Evolutionary conservation across 2,797 vertebrate species (phyloP), one percentile per base, ranked within the genome.

Genomic region (Staurois parvus): DNA sequence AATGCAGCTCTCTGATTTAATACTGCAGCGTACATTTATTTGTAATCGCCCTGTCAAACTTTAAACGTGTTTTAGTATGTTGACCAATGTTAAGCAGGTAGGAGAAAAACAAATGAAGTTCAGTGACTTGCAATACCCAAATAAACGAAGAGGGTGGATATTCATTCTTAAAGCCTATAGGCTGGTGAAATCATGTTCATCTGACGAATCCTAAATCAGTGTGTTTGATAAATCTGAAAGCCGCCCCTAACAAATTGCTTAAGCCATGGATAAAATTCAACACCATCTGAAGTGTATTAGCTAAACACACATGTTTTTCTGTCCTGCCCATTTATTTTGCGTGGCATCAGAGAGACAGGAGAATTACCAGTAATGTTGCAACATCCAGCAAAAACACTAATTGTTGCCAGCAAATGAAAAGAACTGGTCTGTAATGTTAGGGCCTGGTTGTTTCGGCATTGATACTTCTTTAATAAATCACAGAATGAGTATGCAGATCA

Each of bases 231-330:
- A 72, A 28, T 15, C 24, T 30, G 30, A 3, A 30, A 40, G 12
- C 42, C 32, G 24, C 72, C 77, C 64, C 21, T 45, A 62, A 40
- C 37, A 13, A 76, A 76, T 81, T 81, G 64, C 78, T 70, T 62
- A 81, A 81, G 28, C 45, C 52, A 34, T 78, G 76, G 68, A 26
- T 26, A n/a, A 8, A 28, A 45, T 67, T 79, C 40, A 67, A 79
- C 15, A 42, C 12, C 76, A 77, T 86, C 68, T 73, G 80, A 52
- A 78, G 11, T 26, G 4, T 72, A 52, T 86, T 86, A 72, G 56
- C 34, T 73, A 78, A 45, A 67, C 19, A 40, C 29, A 34, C 24
- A 15, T 30, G 15, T 69, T 30, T 30, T 29, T 48, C 48, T 72
- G 19, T 24, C 12, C 17, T 74, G 17, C 28, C 21, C 19, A 19